phyloP scores from a whole-genome alignment of 2,888 invertebrate species.

The Scaptomyza caliginosa region DNA sequence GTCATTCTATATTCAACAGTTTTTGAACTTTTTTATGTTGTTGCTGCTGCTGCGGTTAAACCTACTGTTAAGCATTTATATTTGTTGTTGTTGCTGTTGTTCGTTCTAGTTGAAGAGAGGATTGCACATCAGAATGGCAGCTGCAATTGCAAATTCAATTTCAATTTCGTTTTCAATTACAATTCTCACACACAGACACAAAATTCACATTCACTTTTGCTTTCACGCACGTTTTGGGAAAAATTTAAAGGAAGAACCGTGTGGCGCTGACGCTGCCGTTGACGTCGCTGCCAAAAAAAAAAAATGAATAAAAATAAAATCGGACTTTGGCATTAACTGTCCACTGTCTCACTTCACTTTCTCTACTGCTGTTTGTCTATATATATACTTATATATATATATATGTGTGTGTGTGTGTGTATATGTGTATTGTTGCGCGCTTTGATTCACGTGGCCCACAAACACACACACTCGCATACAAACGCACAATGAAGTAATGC shows the following conservation, averaged over 20 bases:
- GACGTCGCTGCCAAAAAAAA: constrained; percentile 17
- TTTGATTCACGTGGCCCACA: constrained; percentile 73
- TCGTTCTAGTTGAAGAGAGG: neutral
- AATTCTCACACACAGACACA: constrained; percentile 1
- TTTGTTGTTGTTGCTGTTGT: constrained; percentile 4
- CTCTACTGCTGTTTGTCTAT: constrained; percentile 36
- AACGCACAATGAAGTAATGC: constrained; percentile 24
- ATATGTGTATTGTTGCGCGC: constrained; percentile 62
- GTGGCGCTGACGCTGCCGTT: constrained; percentile 15
- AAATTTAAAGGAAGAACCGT: constrained; percentile 28
- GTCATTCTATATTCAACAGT: constrained; percentile 82
- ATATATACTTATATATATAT: neutral
- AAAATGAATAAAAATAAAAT: constrained; percentile 2
- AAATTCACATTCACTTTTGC: constrained; percentile 59
- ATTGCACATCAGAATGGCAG: constrained; percentile 2
- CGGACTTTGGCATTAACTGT: constrained; percentile 31
- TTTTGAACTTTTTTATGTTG: constrained; percentile 48
- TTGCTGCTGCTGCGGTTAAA: constrained; percentile 9
- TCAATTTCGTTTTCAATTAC: constrained; percentile 25
- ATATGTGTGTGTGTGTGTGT: constrained; percentile 5
- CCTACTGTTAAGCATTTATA: constrained; percentile 21
- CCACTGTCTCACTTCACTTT: constrained; percentile 60
- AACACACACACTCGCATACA: constrained; percentile 34
- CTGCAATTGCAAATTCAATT: constrained; percentile 20
- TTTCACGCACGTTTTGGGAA: constrained; percentile 29